A percentile compares a stretch with the other conserved stretches of the same genome.
These are phyloP conservation scores for Rhyzopertha dominica DNA, from an alignment of 1,140 invertebrate genomes.

Conservation along the genomic window DNA sequence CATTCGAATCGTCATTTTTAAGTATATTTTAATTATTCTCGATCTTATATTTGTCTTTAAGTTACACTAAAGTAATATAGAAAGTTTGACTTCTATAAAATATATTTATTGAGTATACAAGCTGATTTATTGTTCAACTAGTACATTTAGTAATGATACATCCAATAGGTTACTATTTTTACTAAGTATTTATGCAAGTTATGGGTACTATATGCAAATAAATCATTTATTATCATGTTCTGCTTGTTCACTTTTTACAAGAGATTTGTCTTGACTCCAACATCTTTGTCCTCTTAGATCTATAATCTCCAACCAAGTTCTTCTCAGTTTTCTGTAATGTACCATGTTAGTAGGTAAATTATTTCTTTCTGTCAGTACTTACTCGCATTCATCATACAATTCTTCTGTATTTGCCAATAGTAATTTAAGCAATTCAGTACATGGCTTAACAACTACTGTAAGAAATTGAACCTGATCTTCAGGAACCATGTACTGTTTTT, in stretches of 20 bases:
- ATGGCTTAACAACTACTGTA: constrained; percentile 51
- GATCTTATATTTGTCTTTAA: too few species aligned
- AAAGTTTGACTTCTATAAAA: too few species aligned
- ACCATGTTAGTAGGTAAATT: constrained; percentile 1
- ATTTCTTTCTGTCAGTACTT: constrained; percentile 17
- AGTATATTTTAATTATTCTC: too few species aligned
- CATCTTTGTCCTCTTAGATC: constrained; percentile 47
- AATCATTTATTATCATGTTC: background rate
- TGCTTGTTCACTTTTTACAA: constrained; percentile 10
- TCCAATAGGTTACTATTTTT: too few species aligned
- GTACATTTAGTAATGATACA: too few species aligned
- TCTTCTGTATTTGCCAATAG: constrained; percentile 46
- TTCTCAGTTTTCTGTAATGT: constrained; percentile 37
- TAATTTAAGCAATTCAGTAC: constrained; percentile 46
- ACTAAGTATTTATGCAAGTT: background rate
- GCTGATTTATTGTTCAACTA: too few species aligned
- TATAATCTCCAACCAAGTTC: constrained; percentile 50
- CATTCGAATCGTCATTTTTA: too few species aligned
- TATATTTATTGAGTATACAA: too few species aligned
- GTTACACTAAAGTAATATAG: too few species aligned
- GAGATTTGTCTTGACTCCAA: constrained; percentile 48
- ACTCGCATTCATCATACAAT: constrained; percentile 29
- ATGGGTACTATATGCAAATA: background rate
- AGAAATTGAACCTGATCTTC: constrained; percentile 56
- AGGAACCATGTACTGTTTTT: constrained; percentile 48